Conservation (phyloP, 2,113 vertebrate species). For the Protomyctophum bolini region DNA sequence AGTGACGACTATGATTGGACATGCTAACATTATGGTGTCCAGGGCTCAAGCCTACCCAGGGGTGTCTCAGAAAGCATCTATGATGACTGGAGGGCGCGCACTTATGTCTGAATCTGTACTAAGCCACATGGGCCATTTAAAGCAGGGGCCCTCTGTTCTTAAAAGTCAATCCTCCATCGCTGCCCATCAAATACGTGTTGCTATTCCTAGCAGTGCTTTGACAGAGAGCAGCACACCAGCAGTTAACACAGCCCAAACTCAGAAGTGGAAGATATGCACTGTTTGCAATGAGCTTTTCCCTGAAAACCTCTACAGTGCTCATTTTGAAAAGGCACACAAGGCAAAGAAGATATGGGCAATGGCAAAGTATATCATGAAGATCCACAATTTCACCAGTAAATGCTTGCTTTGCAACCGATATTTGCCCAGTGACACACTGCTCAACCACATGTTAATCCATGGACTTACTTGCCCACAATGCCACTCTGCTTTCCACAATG, state of each 20-base stretch:
- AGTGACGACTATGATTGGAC: slow-evolving; percentile 97
- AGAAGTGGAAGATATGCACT: slow-evolving; percentile 99
- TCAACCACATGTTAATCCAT: slow-evolving; percentile 98
- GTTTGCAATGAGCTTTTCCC: slow-evolving; percentile 98
- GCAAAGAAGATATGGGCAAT: slow-evolving; percentile 94
- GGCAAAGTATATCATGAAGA: slow-evolving; percentile 99
- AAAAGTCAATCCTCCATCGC: slow-evolving; percentile 74
- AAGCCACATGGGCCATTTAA: slow-evolving; percentile 88
- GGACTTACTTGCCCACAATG: slow-evolving; percentile 96
- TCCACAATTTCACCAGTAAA: slow-evolving; percentile 99
- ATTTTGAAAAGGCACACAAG: slow-evolving; percentile 97
- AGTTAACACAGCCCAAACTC: slow-evolving; percentile 86
- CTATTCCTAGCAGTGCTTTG: slow-evolving; percentile 66
- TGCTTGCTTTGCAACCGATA: slow-evolving; percentile 98
- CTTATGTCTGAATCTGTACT: slow-evolving; percentile 80
- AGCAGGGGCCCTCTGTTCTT: slow-evolving; percentile 82
- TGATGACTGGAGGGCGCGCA: slow-evolving; percentile 79
- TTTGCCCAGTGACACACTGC: slow-evolving; percentile 92
- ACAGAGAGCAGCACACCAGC: slow-evolving; percentile 50
- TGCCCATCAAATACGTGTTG: slow-evolving; percentile 79
- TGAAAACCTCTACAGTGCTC: slow-evolving; percentile 93
- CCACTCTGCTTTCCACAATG: slow-evolving; percentile 92
- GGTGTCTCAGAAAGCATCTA: slow-evolving; percentile 80
- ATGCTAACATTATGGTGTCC: slow-evolving; percentile 89
- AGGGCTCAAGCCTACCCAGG: slow-evolving; percentile 82